Evolutionary conservation across 1,140 invertebrate genomes (phyloP).

Genomic region (Melipona quadrifasciata): DNA sequence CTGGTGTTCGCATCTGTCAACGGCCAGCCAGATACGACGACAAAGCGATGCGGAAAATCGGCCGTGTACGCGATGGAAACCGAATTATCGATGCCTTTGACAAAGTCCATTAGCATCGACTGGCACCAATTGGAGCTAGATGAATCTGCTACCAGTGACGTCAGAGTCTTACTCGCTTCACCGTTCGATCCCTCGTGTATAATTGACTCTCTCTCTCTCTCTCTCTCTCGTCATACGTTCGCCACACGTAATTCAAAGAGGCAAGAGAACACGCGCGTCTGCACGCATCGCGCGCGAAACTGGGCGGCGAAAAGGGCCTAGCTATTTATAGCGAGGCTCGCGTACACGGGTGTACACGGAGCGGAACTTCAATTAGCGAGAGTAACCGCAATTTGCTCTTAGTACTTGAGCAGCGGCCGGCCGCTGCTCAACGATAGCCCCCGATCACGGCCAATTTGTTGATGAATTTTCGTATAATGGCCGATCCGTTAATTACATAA

Average conservation of each 20-base stretch:
- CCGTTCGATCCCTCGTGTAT: slow-evolving; percentile 4
- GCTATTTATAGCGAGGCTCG: slow-evolving; percentile 61
- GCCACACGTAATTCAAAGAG: not conserved
- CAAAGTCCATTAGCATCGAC: slow-evolving; percentile 58
- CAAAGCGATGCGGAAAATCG: slow-evolving; percentile 26
- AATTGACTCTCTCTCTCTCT: slow-evolving; percentile 1
- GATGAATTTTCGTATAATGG: slow-evolving; percentile 52
- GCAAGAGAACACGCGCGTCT: slow-evolving; percentile 46
- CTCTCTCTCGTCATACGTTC: not conserved
- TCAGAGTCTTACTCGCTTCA: slow-evolving; percentile 23
- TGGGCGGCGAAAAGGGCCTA: slow-evolving; percentile 49
- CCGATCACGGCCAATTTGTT: slow-evolving; percentile 43
- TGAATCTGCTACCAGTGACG: slow-evolving; percentile 47
- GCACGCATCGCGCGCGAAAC: slow-evolving; percentile 58
- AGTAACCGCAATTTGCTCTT: slow-evolving; percentile 59
- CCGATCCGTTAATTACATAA: slow-evolving; percentile 40
- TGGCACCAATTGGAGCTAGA: slow-evolving; percentile 31
- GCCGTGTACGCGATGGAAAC: slow-evolving; percentile 7
- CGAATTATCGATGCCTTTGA: slow-evolving; percentile 53
- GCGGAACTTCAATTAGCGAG: slow-evolving; percentile 58
- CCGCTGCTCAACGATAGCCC: slow-evolving; percentile 23
- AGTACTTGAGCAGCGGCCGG: slow-evolving; percentile 29
- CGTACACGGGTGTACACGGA: slow-evolving; percentile 24
- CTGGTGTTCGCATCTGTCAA: not conserved
- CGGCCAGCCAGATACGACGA: not conserved